These are phyloP conservation scores for Idaea biselata DNA, from an alignment of 2,888 invertebrate genomes.

Conservation along the genomic window DNA sequence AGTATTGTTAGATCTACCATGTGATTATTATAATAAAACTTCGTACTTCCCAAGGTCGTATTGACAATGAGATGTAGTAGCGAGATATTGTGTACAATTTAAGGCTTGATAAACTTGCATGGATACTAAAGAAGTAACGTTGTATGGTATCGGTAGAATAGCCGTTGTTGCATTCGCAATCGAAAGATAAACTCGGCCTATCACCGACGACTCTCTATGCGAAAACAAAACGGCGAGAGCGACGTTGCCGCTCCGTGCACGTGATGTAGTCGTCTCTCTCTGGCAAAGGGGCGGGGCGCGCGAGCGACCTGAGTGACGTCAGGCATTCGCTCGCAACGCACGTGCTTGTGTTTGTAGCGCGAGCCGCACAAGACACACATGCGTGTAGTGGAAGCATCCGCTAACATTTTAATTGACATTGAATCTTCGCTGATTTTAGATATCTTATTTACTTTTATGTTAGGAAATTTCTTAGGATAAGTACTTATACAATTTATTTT, in stretches of 20 bases:
- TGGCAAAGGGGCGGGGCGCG: conserved; percentile 55
- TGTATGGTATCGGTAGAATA: conserved; percentile 51
- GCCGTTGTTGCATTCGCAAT: conserved; percentile 72
- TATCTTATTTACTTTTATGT: neutral
- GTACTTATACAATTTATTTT: neutral
- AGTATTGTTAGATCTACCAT: conserved; percentile 14
- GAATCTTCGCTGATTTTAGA: conserved; percentile 27
- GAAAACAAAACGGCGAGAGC: conserved; percentile 71
- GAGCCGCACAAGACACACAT: conserved; percentile 62
- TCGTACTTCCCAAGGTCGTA: conserved; percentile 49
- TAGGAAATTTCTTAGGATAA: neutral
- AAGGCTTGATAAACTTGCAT: conserved; percentile 51
- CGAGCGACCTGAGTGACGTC: conserved; percentile 67
- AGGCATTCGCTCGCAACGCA: conserved; percentile 60
- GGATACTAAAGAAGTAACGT: conserved; percentile 38
- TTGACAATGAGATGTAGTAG: conserved; percentile 54
- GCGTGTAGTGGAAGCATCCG: conserved; percentile 51
- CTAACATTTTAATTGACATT: conserved; percentile 55
- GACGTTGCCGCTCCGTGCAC: conserved; percentile 63
- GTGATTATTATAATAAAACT: conserved; percentile 29
- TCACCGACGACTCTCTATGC: conserved; percentile 63
- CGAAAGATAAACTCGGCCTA: conserved; percentile 75
- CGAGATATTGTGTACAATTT: conserved; percentile 38
- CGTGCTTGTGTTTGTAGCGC: conserved; percentile 78
- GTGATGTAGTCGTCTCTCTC: conserved; percentile 47